Conservation (phyloP, 2,888 invertebrate species). For the Eristalinus aeneus region DNA sequence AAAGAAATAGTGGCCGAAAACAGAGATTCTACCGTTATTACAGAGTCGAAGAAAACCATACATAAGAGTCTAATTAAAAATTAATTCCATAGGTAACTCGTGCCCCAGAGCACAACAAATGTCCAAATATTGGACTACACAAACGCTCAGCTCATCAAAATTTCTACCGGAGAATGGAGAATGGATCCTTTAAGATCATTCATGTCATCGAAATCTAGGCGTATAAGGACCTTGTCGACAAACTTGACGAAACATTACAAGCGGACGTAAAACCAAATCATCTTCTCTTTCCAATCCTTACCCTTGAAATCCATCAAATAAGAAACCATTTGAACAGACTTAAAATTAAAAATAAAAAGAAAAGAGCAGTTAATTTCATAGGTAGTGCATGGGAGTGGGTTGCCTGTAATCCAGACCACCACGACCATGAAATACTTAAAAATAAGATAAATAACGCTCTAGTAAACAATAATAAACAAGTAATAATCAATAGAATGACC, state of each 20-base stretch:
- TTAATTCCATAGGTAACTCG: not conserved
- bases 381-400: not conserved
- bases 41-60: not conserved
- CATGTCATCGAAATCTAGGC: not conserved
- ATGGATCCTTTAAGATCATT: not conserved
- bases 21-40: not conserved
- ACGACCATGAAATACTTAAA: not conserved
- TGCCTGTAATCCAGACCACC: not conserved
- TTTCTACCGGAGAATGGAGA: not conserved
- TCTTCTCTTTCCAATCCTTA: not conserved
- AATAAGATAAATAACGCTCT: not conserved
- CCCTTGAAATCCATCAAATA: not conserved
- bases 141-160: not conserved
- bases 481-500: not conserved
- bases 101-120: not conserved
- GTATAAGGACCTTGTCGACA: not conserved
- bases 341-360: not conserved
- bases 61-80: not conserved
- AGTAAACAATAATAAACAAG: not conserved
- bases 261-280: not conserved
- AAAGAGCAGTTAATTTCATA: not conserved
- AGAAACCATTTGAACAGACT: not conserved
- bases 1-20: not conserved
- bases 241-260: too few relatives aligned
- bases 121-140: constrained; percentile 2